phyloP scores from a whole-genome alignment of 2,113 vertebrate genomes.

The Neodontobutis hainanensis region DNA sequence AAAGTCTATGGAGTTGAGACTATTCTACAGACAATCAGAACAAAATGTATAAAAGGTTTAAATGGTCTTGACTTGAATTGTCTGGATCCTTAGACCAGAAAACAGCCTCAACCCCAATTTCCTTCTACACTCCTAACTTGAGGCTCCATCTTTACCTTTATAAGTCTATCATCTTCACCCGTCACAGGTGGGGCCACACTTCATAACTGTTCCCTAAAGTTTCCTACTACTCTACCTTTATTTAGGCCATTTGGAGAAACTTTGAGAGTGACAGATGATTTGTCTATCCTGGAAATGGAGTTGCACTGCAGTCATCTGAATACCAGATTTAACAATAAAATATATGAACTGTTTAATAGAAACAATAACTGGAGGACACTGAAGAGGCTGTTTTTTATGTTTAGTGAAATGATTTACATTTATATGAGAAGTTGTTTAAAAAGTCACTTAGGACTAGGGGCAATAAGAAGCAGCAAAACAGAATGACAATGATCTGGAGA shows the following conservation, averaged over 20 bases:
- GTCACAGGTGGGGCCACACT: not conserved
- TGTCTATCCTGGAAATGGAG: not conserved
- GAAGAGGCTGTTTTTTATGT: not conserved
- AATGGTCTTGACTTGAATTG: not conserved
- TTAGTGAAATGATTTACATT: conserved; percentile 13
- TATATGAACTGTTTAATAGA: conserved; percentile 14
- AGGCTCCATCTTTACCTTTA: not conserved
- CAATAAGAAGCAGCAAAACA: conserved; percentile 7
- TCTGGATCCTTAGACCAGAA: not conserved
- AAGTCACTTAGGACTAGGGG: conserved; percentile 4
- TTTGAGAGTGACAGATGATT: not conserved
- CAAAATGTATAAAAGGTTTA: not conserved
- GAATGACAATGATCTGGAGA: conserved; percentile 6
- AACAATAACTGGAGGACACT: conserved; percentile 16
- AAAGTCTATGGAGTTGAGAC: no score
- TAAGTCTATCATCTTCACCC: not conserved
- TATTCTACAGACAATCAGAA: not conserved
- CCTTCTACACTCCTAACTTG: not conserved
- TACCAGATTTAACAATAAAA: conserved; percentile 2
- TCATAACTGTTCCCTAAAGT: not conserved
- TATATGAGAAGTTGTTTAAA: conserved; percentile 12
- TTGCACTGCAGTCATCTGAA: not conserved
- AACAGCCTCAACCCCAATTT: conserved; percentile 1
- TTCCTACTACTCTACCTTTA: not conserved
- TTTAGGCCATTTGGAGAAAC: not conserved